Evolutionary conservation across 2,888 invertebrate species (phyloP).

Genomic region (Hypomecis punctinalis): DNA sequence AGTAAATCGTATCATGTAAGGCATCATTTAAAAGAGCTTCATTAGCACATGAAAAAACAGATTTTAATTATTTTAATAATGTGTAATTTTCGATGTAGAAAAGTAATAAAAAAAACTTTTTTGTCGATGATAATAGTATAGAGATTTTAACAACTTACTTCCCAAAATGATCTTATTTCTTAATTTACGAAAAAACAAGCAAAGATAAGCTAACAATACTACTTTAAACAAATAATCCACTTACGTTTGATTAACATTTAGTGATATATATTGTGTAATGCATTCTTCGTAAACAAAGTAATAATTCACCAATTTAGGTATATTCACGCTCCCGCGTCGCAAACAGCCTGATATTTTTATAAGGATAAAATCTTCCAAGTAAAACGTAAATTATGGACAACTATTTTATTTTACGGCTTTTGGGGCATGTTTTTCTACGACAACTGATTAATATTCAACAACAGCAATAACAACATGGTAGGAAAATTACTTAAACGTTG

Average conservation of each 20-base stretch:
- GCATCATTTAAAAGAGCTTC: too few relatives aligned
- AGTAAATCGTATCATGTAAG: too few relatives aligned
- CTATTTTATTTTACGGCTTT: conserved; percentile 10
- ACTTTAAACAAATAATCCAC: too few relatives aligned
- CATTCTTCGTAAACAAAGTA: conserved; percentile 49
- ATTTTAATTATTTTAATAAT: too few relatives aligned
- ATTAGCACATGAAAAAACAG: too few relatives aligned
- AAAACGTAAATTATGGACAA: conserved; percentile 17
- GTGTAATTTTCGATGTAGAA: too few relatives aligned
- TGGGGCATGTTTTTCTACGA: conserved; percentile 1
- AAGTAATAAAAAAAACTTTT: too few relatives aligned
- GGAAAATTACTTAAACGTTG: background rate
- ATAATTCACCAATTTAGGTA: conserved; percentile 45
- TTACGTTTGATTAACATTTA: background rate
- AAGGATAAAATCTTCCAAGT: conserved; percentile 20
- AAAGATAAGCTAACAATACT: too few relatives aligned
- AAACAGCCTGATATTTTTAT: conserved; percentile 21
- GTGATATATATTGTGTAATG: conserved; percentile 5
- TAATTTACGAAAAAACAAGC: too few relatives aligned
- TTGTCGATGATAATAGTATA: too few relatives aligned
- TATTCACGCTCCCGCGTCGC: conserved; percentile 3
- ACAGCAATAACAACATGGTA: background rate
- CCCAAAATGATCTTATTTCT: too few relatives aligned
- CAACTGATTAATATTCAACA: conserved; percentile 5
- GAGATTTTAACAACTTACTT: too few relatives aligned